Evolutionary conservation across 2,888 invertebrate genomes (phyloP), one percentile per base, ranked within the genome.

Genomic region (Drosophila hamatofila): DNA sequence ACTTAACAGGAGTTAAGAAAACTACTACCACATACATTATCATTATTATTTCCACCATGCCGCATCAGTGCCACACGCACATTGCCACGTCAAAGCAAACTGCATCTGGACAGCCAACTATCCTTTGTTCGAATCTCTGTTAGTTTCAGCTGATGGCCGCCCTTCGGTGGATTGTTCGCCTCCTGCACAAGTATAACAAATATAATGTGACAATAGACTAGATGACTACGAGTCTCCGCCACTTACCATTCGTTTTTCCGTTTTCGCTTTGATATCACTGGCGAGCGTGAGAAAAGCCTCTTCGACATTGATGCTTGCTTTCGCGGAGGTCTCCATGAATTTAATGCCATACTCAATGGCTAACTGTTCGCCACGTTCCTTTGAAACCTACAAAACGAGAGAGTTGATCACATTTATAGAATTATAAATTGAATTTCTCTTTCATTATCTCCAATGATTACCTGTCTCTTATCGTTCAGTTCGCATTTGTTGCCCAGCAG

Each of bases 301-400:
- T 93, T 99, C 99, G 54, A 99, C 98, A 93, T 99, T 98, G 93
- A 98, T 96, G 93, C 98, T 98, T 81, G 98, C 97, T 94, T 99
- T 99, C 62, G 99, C 99, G 85, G 98, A 98, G 59, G 99, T 99
- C 94, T 99, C 99, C 95, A 99, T 97, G 94, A 99, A 99, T 94
- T 98, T 98, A 89, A 99, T 99, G 91, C 98, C 97, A 94, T 99
- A 99, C 94, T 99, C 99, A 91, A 98, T 95, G 72, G 99, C 99
- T 93, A 99, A 95, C 94, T 98, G 97, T 94, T 99, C 99, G 58
- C 99, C 99, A 90, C 98, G 94, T 93, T 99, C 99, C 93, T 97
- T 98, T 73, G 98, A 97, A 63, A 98, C 98, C 96, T 96, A 82
- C 0, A 73, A 55, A 18, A 18, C 16, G 12, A 18, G 3, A 14